phyloP scores from a whole-genome alignment of 2,113 vertebrate genomes.

The Fulmarus glacialis region DNA sequence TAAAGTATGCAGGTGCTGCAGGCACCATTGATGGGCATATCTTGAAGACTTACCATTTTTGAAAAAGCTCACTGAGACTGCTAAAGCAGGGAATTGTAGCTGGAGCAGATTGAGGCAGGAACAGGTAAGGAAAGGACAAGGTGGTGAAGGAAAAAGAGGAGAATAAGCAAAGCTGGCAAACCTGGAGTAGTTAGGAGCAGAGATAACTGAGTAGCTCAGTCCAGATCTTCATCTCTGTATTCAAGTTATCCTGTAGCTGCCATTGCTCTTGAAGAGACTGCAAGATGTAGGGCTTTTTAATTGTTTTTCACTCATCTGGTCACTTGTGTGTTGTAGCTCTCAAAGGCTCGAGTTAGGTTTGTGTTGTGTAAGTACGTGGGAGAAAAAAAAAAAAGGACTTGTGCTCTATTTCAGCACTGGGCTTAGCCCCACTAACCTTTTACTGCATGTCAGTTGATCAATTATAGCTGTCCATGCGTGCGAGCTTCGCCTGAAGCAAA shows the following conservation, averaged over 20 bases:
- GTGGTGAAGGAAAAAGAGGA: neutral
- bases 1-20: neutral
- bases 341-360: neutral
- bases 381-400: neutral
- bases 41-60: neutral
- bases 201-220: neutral
- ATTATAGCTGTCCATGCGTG: neutral
- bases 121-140: neutral
- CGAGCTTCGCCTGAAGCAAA: neutral
- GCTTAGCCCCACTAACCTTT: neutral
- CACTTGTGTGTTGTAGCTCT: neutral
- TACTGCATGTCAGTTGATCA: neutral
- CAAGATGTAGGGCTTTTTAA: neutral
- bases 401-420: neutral
- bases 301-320: neutral
- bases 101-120: neutral
- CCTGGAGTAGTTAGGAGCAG: neutral
- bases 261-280: neutral
- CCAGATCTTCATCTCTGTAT: neutral
- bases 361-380: neutral
- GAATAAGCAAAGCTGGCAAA: neutral
- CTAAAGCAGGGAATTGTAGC: neutral
- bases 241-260: neutral
- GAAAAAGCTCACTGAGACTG: neutral
- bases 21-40: neutral